Base-by-base conservation (phyloP, 2,113 vertebrate genomes). In the Podarcis cretensis region DNA sequence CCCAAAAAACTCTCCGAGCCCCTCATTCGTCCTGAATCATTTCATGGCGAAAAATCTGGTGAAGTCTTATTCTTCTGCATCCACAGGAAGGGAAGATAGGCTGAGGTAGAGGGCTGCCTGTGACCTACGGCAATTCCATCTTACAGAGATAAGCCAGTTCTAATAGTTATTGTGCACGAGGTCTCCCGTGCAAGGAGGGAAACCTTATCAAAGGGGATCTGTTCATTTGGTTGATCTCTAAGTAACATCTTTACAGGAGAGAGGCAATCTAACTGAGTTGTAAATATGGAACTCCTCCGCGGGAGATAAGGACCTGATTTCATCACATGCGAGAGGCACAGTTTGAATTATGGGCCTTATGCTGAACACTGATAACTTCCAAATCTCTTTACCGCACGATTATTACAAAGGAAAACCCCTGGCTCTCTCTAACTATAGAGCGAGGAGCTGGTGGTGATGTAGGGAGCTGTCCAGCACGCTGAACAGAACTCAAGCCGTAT, bases 321-420 rank as follows among this genome's bases (percentile, higher is more conserved):
- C 74, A 48, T 32, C 3, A 0, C 32, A 75, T 3, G 0, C 0
- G 3, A 90, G 83, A 1, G 10, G 18, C 66, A 69, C 40, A 1
- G 1, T 63, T 86, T 69, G 89, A 23, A 0, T 82, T 66, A 82
- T 74, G 66, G 54, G 76, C 87, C 81, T 82, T 90, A 54, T 76
- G 35, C 65, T 0, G 1, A 69, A 59, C 2, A 75, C 21, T 87
- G 89, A 12, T 86, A 76, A 2, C 18, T 84, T 88, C 86, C 57
- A 43, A 35, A 79, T 90, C 84, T 63, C 71, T 75, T 86, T 81
- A 90, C 82, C 23, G 79, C 68, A 69, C 23, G 54, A 35, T 86
- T 86, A 91, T 90, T 87, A 66, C 23, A 69, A 54, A 68, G 92
- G 84, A 87, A 79, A 59, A 69, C 59, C 59, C 79, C 59, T 59